Evolutionary conservation across 1,140 invertebrate genomes (phyloP), one percentile per base, ranked within the genome.

Genomic region (Tigriopus japonicus): DNA sequence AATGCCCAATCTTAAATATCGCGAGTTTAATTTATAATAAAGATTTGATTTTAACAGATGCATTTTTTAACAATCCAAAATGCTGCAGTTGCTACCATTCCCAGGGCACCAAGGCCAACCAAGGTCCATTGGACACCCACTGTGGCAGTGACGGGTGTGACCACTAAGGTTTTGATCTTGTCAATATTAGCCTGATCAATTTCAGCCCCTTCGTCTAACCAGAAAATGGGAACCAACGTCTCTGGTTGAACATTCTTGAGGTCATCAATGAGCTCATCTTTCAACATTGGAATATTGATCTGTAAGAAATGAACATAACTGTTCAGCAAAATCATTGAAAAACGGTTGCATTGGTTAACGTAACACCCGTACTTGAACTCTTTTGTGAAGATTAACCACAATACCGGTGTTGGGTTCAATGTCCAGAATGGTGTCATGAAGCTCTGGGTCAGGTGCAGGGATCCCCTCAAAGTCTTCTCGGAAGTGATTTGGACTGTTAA

Each of bases 381-480:
- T 51, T 54, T 66, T 66, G 53, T 62, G 62, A 0, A 62, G 62
- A 14, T 63, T 64, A 53, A 66, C 56, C 13, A 61, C 56, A 6
- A 66, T 63, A 7, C 65, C 65, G 6, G 65, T 66, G 21, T 23
- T 66, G 14, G 84, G 84, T 69, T 87, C 81, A 45, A 86, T 73
- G 59, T 79, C 78, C 45, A 86, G 74, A 60, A 74, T 76, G 1
- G 83, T 83, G 65, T 82, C 78, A 70, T 91, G 87, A 56, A 78
- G 67, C 23, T 80, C 72, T 54, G 74, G 69, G 59, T 78, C 72
- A 0, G 89, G 87, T 35, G 3, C 28, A 9, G 28, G 3, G 9
- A 35, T 35, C 9, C 28, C 3, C 72, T 65, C 10, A 87, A 69
- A 15, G 88, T 88, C 21, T 80, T 77, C 0, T 91, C 75, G 42